These are phyloP conservation scores for Chrosomus eos DNA, from an alignment of 2,797 vertebrate genomes.

Conservation along the genomic window DNA sequence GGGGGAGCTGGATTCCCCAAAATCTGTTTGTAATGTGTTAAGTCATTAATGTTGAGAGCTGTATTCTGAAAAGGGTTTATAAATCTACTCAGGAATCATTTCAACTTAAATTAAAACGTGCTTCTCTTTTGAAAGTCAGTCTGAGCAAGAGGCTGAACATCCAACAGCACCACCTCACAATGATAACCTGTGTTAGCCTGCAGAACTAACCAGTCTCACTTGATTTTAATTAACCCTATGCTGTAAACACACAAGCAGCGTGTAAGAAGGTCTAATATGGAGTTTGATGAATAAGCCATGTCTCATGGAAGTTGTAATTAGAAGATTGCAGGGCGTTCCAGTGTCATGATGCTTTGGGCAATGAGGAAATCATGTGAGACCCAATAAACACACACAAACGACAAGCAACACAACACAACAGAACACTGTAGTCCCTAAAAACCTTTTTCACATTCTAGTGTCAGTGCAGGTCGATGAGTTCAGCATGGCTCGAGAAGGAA, in stretches of 20 bases:
- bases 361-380: conserved; percentile 51
- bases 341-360: conserved; percentile 39
- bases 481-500: background rate
- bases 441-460: background rate
- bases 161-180: conserved; percentile 62
- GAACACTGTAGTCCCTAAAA: background rate
- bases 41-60: background rate
- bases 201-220: conserved; percentile 54
- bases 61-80: background rate
- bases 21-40: background rate
- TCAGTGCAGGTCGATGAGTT: background rate
- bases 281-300: conserved; percentile 20
- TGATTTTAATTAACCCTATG: conserved; percentile 61
- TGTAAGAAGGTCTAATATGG: conserved; percentile 10
- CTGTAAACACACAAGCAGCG: background rate
- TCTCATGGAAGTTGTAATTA: conserved; percentile 34
- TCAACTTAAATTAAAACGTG: conserved; percentile 26
- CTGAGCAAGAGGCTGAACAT: background rate
- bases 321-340: conserved; percentile 58
- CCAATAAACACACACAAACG: background rate
- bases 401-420: background rate
- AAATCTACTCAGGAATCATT: background rate
- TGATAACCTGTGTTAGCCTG: conserved; percentile 60
- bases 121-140: background rate
- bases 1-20: background rate